phyloP scores from a whole-genome alignment of 2,113 vertebrate genomes.

The Gadus chalcogrammus region DNA sequence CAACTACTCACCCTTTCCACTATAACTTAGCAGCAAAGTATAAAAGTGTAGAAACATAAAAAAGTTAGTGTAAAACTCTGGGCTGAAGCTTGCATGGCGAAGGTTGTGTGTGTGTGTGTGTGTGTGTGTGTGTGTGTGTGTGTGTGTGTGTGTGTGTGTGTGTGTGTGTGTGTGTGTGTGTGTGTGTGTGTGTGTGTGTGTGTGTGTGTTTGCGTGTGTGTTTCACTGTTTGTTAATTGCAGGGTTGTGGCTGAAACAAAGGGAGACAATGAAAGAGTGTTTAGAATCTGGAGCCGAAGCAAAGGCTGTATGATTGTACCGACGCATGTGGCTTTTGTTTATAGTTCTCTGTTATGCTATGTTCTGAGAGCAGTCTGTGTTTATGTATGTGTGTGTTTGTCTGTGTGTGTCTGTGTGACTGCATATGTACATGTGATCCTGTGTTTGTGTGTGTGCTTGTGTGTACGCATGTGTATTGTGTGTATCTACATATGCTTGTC shows the following conservation, averaged over 20 bases:
- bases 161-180: conserved; percentile 6
- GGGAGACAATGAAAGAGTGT: conserved; percentile 27
- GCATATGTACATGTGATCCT: neutral
- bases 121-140: conserved; percentile 5
- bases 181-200: neutral
- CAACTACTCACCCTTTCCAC: too few relatives aligned
- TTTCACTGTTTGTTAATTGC: neutral
- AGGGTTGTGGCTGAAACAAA: conserved; percentile 20
- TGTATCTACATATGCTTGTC: too few relatives aligned
- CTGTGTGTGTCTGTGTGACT: conserved; percentile 17
- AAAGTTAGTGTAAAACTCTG: too few relatives aligned
- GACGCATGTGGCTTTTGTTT: conserved; percentile 66
- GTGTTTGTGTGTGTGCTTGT: neutral
- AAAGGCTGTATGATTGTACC: conserved; percentile 54
- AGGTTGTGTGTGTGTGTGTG: conserved; percentile 14
- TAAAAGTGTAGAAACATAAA: too few relatives aligned
- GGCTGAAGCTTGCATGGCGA: neutral
- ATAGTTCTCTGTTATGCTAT: conserved; percentile 53
- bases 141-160: conserved; percentile 4
- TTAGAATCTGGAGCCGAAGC: conserved; percentile 41
- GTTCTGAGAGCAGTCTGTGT: conserved; percentile 38
- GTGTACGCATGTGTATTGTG: too few relatives aligned
- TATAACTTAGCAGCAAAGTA: too few relatives aligned
- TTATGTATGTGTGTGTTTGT: conserved; percentile 21
- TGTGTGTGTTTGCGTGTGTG: too few relatives aligned